phyloP scores from a whole-genome alignment of 2,797 vertebrate species.

The Chelonia mydas region DNA sequence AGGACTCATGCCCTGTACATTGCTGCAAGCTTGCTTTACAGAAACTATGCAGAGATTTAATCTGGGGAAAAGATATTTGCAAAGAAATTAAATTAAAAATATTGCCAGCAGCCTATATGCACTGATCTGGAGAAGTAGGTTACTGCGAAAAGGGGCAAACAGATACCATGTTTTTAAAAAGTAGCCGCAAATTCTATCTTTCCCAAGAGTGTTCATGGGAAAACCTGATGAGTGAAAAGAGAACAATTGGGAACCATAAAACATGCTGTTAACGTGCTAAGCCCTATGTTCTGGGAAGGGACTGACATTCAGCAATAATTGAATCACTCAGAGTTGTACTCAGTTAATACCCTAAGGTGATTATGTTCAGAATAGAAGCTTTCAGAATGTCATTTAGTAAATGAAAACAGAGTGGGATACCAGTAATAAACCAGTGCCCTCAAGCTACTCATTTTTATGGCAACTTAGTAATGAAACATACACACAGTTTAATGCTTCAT shows the following conservation, averaged over 20 bases:
- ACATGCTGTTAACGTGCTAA: slow-evolving; percentile 54
- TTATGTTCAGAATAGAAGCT: slow-evolving; percentile 77
- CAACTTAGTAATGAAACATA: slow-evolving; percentile 77
- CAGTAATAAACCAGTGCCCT: slow-evolving; percentile 79
- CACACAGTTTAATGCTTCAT: slow-evolving; percentile 70
- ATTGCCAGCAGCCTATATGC: background rate
- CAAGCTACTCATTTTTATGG: slow-evolving; percentile 76
- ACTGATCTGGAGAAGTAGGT: background rate
- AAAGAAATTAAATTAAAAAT: background rate
- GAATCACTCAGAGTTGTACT: slow-evolving; percentile 73
- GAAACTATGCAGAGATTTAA: background rate
- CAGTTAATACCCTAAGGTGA: slow-evolving; percentile 76
- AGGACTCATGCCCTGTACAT: background rate
- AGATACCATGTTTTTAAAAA: background rate
- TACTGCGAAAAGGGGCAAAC: background rate
- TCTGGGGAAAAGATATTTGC: background rate
- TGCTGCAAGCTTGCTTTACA: background rate
- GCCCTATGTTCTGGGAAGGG: slow-evolving; percentile 50
- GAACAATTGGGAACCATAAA: slow-evolving; percentile 62
- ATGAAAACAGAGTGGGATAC: slow-evolving; percentile 80
- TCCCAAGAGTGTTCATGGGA: slow-evolving; percentile 1
- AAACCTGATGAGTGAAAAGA: slow-evolving; percentile 43
- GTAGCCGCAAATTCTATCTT: slow-evolving; percentile 24
- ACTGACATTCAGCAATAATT: slow-evolving; percentile 74
- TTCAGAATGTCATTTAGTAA: slow-evolving; percentile 80